Evolutionary conservation across 2,888 invertebrate species (phyloP).

Genomic region (Pteria penguin): DNA sequence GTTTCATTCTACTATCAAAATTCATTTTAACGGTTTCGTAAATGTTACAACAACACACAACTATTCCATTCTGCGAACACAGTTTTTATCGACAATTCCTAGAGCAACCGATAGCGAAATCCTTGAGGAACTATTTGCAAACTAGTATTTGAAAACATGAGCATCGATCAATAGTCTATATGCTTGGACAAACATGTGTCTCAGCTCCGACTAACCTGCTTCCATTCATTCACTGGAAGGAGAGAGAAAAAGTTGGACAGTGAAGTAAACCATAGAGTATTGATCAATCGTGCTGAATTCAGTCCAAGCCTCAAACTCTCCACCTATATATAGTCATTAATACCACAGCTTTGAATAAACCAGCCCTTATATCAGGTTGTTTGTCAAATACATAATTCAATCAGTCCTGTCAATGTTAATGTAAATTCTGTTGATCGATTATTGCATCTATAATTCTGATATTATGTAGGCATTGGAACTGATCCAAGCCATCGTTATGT

Average conservation of each 20-base stretch:
- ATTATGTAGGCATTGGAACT: too few species aligned
- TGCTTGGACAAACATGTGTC: neutral
- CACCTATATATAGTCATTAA: neutral
- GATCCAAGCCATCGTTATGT: too few species aligned
- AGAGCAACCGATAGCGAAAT: neutral
- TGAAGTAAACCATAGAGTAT: neutral
- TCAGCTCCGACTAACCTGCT: neutral
- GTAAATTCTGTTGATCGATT: neutral
- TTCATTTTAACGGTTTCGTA: too few species aligned
- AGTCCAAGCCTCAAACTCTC: neutral
- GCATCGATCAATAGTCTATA: neutral
- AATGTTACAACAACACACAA: too few species aligned
- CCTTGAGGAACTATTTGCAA: neutral
- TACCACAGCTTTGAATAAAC: neutral
- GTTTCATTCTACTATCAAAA: too few species aligned
- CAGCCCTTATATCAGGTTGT: neutral
- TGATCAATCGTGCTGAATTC: neutral
- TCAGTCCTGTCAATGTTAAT: neutral
- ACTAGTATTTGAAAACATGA: neutral
- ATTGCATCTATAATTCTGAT: neutral
- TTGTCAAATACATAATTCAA: neutral
- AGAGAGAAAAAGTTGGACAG: neutral
- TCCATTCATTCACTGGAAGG: neutral
- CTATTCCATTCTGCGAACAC: too few species aligned
- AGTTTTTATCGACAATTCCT: too few species aligned